Evolutionary conservation across 2,113 vertebrate genomes (phyloP), one percentile per base, ranked within the genome.

Genomic region (Coreoperca whiteheadi): DNA sequence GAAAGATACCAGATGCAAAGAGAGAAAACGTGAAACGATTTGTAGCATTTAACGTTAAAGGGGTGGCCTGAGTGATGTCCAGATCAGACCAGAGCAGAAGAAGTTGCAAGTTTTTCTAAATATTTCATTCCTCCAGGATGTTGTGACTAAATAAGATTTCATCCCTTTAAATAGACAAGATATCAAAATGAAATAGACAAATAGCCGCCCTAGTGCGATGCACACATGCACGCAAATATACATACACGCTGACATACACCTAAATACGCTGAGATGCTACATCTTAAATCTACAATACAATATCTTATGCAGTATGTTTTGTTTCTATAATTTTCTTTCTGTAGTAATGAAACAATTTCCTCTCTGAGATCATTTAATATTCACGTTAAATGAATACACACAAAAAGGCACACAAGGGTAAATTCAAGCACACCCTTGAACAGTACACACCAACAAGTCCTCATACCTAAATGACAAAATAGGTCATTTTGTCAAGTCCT

Each of bases 121-220:
- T 78, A 86, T 82, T 86, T 82, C 5, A 81, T 86, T 57, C n/a
- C 57, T 20, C 28, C 39, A 41, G 73, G 65, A 85, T 87, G 69
- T 69, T 39, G 25, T 39, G 23, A 68, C 46, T 82, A 72, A 86
- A 86, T 84, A 77, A 82, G 83, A 77, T 21, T 84, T 75, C 48
- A 72, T 20, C 37, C 12, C 37, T 85, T 81, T 83, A 84, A 79
- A 84, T 78, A 39, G 41, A 73, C 68, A n/a, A 68, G 72, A 46
- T 86, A 81, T 75, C 46, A 37, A 5, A 65, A 63, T 37, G 2
- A 50, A 75, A 23, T 41, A 77, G 61, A 60, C 48, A 51, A 37
- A 43, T 16, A 25, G 15, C 60, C 21, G 20, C 21, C 59, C 11
- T 37, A 8, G 41, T 12, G 8, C 48, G 61, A 74, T 57, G 37